These are phyloP conservation scores for Serrognathus titanus DNA, from an alignment of 2,888 invertebrate species.

Conservation along the genomic window DNA sequence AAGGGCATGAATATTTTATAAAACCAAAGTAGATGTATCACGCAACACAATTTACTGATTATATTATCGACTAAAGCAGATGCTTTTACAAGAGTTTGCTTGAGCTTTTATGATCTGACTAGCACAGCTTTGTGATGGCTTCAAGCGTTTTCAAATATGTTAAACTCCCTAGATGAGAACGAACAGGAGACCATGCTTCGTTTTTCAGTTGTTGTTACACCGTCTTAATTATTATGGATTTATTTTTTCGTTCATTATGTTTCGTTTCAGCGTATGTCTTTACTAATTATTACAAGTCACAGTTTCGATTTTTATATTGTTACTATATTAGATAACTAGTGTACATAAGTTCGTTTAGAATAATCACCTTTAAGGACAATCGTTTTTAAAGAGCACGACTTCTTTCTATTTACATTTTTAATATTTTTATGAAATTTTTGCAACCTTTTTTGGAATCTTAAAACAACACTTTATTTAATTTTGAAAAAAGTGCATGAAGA, in stretches of 20 bases:
- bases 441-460: too few relatives aligned
- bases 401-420: too few relatives aligned
- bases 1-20: too few relatives aligned
- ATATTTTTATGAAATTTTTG: too few relatives aligned
- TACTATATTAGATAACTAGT: background rate
- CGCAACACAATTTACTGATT: background rate
- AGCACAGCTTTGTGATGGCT: constrained; percentile 35
- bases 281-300: constrained; percentile 19
- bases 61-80: background rate
- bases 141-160: constrained; percentile 18
- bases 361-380: too few relatives aligned
- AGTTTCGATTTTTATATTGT: constrained; percentile 1
- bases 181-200: constrained; percentile 19
- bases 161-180: constrained; percentile 25
- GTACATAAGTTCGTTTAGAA: too few relatives aligned
- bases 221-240: constrained; percentile 13
- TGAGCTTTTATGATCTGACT: constrained; percentile 17
- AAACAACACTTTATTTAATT: too few relatives aligned
- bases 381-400: too few relatives aligned
- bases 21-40: too few relatives aligned
- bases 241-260: constrained; percentile 21
- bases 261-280: constrained; percentile 38
- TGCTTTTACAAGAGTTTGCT: constrained; percentile 10
- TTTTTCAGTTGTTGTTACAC: constrained; percentile 19
- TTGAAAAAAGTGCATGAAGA: too few relatives aligned